Base-by-base conservation (phyloP, 2,888 invertebrate species). In the Microdon myrmicae region DNA sequence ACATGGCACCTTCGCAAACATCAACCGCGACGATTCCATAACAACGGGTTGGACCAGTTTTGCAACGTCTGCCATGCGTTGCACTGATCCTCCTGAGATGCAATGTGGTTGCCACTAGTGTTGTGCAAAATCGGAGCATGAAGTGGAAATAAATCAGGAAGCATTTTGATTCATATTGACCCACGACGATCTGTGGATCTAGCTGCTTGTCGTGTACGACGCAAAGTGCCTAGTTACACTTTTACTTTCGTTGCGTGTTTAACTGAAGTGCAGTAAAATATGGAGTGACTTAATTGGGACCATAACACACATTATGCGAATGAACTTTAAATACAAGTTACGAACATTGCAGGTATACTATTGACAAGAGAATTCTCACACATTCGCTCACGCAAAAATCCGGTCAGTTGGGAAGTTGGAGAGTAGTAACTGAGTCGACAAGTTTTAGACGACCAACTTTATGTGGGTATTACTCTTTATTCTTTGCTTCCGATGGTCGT, bases 1-100 rank as follows among this genome's bases (percentile, higher is more conserved):
- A 14, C 29, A 31, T 13, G 17, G 44, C 49, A 56, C 39, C 22
- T 61, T 29, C 37, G 20, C 25, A n/a, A 51, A 26, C 47, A 58
- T 58, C 64, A 58, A 28, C 58, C 32, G 47, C 64, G 58, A 16
- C 34, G 47, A 64, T 64, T 64, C 47, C 37, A 53, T 64, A 64
- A 64, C 47, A 58, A 58, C 64, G 14, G 25, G 64, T 64, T 43
- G 31, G 17, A 58, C 64, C 22, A 58, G 39, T 55, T 47, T 41
- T n/a, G 12, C 29, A 31, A 49, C 28, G 20, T 29, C 38, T 10
- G 35, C 4, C 25, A 28, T 45, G 49, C 61, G 61, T 61, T 49
- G n/a, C n/a, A n/a, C 19, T 34, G 56, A 31, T 56, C 56, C 61
- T 56, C 14, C n/a, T n/a, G 10, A 25, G 19, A 35, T 20, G 23